A percentile compares a stretch with the other conserved stretches of the same genome.
These are phyloP conservation scores for Odobenus rosmarus DNA, from an alignment of 2,113 vertebrate genomes.

Conservation along the genomic window DNA sequence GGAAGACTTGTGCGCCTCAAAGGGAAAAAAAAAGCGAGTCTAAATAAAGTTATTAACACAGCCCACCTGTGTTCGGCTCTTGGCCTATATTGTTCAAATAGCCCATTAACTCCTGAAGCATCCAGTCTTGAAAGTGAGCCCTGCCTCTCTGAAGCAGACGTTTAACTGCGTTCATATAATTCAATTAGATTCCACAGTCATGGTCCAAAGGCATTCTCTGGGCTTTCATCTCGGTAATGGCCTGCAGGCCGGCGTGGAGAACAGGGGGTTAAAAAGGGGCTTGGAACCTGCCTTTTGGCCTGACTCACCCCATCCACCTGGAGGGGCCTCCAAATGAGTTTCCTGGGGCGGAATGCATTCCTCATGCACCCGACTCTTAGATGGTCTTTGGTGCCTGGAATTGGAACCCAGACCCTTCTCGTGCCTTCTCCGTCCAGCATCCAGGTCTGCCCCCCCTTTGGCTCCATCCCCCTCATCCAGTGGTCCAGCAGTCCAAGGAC, in stretches of 20 bases:
- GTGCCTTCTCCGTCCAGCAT: rapidly evolving
- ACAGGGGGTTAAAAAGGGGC: slow-evolving; percentile 78
- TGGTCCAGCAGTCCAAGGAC: background rate
- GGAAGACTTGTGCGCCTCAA: slow-evolving; percentile 89
- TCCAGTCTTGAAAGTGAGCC: slow-evolving; percentile 88
- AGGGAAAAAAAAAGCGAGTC: slow-evolving; percentile 85
- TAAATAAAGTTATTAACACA: slow-evolving; percentile 94
- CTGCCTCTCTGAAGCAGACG: slow-evolving; percentile 88
- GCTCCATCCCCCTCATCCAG: background rate
- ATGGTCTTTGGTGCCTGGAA: background rate
- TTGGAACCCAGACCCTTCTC: background rate
- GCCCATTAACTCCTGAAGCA: slow-evolving; percentile 88
- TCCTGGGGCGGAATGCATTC: background rate
- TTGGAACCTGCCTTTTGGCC: slow-evolving; percentile 67
- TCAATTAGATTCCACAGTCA: slow-evolving; percentile 88
- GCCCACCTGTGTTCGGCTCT: slow-evolving; percentile 89
- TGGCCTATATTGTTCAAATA: slow-evolving; percentile 87
- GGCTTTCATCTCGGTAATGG: slow-evolving; percentile 89
- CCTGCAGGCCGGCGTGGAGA: slow-evolving; percentile 80
- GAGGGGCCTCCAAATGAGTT: background rate
- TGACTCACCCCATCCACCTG: slow-evolving; percentile 29
- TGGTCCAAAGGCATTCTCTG: slow-evolving; percentile 80
- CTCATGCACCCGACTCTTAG: rapidly evolving
- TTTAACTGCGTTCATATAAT: slow-evolving; percentile 90
- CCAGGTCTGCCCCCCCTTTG: background rate